Base-by-base conservation (phyloP, 2,888 invertebrate species). In the Drosophila bunnanda region DNA sequence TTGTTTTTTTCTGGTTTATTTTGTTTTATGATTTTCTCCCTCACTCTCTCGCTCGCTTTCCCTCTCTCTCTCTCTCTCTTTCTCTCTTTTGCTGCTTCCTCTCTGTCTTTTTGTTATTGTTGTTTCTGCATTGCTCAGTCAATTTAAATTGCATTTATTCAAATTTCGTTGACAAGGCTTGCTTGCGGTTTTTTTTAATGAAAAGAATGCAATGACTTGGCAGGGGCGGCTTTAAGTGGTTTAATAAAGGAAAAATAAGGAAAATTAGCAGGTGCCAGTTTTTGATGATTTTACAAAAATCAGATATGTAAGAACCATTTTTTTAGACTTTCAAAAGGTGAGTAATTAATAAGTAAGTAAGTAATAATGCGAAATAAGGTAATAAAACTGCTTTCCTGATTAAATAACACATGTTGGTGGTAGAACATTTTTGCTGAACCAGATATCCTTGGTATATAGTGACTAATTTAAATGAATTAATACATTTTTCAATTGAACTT, bases 71-170 rank as follows among this genome's bases (percentile, higher is more conserved):
- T 28, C 28, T 39, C 50, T 59, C 30, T 67, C 38, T 30, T 13
- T 52, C 57, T 22, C 25, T 57, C 39, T 46, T 46, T 34, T 15
- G 12, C 1, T 20, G 4, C 15, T 20, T 32, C 50, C 50, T 50
- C 50, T 50, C 32, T 50, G 50, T 34, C 39, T 66, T 39, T 28
- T 46, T 46, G 44, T 46, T 53, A 12, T 41, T 68, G 44, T 67
- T 53, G 39, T 30, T 53, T 48, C 38, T 54, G 41, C 41, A 36
- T 50, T 36, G 66, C 39, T 60, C 55, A 54, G 74, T 68, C 68
- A 73, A 68, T 66, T 70, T 73, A 70, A 71, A 79, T 74, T 80
- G 76, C 78, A 78, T 74, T 79, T 78, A 61, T 65, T 76, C 75
- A 44, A 72, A 78, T 65, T 78, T 61, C 55, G 62, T 74, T 76